Percentiles rank a stretch among this genome's conserved stretches.
phyloP scores from a whole-genome alignment of 2,113 vertebrate species.

The Lanius ludovicianus region DNA sequence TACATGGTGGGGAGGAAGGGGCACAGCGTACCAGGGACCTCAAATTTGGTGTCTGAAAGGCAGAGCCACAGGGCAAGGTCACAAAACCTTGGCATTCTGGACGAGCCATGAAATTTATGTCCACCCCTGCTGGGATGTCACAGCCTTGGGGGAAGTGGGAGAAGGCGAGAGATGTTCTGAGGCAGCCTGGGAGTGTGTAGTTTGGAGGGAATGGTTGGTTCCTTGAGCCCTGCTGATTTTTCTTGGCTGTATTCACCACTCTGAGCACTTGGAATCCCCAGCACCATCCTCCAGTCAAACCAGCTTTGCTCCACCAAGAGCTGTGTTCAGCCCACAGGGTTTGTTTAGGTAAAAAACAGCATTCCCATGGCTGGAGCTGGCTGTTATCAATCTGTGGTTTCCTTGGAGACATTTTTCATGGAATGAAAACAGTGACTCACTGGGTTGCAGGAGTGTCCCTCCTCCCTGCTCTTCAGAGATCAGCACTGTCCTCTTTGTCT shows the following conservation, averaged over 20 bases:
- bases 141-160: background rate
- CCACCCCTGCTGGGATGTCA: background rate
- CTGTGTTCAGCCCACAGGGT: background rate
- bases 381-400: background rate
- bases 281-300: background rate
- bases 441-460: background rate
- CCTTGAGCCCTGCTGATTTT: background rate
- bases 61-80: background rate
- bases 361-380: background rate
- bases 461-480: background rate
- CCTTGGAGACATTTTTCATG: background rate
- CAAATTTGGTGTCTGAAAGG: background rate
- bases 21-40: fast-evolving
- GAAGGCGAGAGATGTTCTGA: background rate
- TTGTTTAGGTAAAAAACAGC: background rate
- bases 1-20: background rate
- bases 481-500: background rate
- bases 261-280: background rate
- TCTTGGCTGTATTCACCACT: background rate
- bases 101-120: background rate
- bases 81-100: background rate
- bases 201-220: background rate
- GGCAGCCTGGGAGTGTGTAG: background rate
- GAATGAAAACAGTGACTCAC: background rate
- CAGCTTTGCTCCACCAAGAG: background rate